phyloP scores from a whole-genome alignment of 2,888 invertebrate species.

The Mimumesa dahlbomi region DNA sequence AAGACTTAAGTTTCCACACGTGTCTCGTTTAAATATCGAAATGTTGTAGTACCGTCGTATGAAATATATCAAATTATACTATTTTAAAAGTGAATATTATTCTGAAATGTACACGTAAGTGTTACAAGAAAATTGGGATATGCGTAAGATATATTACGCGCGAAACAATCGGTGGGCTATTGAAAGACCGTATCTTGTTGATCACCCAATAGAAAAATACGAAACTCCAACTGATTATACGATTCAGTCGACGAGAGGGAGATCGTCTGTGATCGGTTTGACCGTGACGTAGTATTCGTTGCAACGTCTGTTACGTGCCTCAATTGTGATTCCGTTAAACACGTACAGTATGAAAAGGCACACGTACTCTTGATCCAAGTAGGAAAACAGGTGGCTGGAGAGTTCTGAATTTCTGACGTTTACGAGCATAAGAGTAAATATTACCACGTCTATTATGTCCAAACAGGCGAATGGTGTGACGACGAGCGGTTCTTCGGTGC shows the following conservation, averaged over 20 bases:
- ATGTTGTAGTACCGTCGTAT: too few relatives aligned
- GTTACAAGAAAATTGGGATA: too few relatives aligned
- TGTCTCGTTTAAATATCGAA: too few relatives aligned
- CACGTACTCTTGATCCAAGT: neutral
- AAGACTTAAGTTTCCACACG: too few relatives aligned
- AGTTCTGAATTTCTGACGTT: neutral
- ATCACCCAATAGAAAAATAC: slow-evolving; percentile 31
- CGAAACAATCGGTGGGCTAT: too few relatives aligned
- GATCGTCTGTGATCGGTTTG: neutral
- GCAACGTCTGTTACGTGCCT: too few relatives aligned
- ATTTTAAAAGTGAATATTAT: too few relatives aligned
- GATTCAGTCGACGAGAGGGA: neutral
- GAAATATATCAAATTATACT: too few relatives aligned
- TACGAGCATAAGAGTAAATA: neutral
- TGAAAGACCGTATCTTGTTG: neutral
- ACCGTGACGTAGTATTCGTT: neutral
- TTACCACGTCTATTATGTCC: neutral
- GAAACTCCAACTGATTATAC: neutral
- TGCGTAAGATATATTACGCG: too few relatives aligned
- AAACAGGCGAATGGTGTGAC: too few relatives aligned
- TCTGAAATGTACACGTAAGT: too few relatives aligned
- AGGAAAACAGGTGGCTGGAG: neutral
- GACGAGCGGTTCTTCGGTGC: too few relatives aligned
- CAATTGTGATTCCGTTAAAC: neutral
- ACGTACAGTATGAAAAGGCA: neutral